A percentile compares a stretch with the other conserved stretches of the same genome.
Evolutionary conservation across 2,888 invertebrate genomes (phyloP).

Genomic region (Eudasyphora cyanicolor): DNA sequence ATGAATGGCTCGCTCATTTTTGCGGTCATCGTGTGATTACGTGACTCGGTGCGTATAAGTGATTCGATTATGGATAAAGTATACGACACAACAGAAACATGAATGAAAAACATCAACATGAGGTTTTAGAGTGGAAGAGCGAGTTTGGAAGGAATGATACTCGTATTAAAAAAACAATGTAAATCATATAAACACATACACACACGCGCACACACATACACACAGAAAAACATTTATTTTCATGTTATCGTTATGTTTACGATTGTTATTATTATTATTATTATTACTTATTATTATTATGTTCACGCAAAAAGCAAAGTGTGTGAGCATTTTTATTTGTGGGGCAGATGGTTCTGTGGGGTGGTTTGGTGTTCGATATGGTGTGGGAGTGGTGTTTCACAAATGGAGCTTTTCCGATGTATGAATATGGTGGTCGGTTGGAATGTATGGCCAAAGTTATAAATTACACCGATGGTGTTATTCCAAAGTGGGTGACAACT

Average conservation of each 20-base stretch:
- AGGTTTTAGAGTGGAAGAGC: too few relatives aligned
- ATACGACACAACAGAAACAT: not conserved
- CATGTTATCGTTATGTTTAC: conserved; percentile 16
- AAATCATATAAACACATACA: not conserved
- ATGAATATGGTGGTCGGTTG: not conserved
- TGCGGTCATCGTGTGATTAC: not conserved
- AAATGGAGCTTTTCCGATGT: conserved; percentile 43
- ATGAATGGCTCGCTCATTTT: not conserved
- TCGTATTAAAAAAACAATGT: not conserved
- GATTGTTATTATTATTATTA: conserved; percentile 33
- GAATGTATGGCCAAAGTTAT: not conserved
- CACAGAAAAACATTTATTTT: conserved; percentile 1
- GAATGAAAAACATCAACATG: too few relatives aligned
- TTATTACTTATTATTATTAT: conserved; percentile 40
- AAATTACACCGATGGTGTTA: not conserved
- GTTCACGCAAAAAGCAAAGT: conserved; percentile 51
- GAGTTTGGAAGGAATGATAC: too few relatives aligned
- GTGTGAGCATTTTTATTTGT: not conserved
- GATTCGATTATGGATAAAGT: conserved; percentile 14
- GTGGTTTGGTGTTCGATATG: too few relatives aligned
- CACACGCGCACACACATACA: not conserved
- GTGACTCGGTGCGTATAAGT: conserved; percentile 17
- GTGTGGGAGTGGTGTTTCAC: not conserved
- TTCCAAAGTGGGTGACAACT: not conserved
- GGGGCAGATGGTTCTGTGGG: not conserved